These are phyloP conservation scores for Indicator maculatus DNA, from an alignment of 2,113 vertebrate genomes.

Conservation along the genomic window DNA sequence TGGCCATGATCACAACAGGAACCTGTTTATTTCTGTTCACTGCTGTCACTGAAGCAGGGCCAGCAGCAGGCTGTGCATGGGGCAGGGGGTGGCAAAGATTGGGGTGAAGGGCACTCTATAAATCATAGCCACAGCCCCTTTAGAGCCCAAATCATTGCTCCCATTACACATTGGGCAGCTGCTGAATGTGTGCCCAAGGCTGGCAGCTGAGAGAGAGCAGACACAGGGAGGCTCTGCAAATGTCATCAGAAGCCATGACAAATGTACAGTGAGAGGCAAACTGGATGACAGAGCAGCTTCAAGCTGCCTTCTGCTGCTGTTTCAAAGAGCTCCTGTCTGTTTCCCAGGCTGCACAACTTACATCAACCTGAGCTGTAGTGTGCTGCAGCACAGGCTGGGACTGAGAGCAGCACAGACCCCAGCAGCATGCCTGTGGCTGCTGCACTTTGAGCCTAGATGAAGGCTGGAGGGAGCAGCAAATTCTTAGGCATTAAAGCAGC, in stretches of 20 bases:
- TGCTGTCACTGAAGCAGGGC: background rate
- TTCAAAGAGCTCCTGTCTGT: background rate
- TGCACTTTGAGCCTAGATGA: background rate
- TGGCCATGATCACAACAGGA: background rate
- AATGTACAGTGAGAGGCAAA: background rate
- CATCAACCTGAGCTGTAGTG: background rate
- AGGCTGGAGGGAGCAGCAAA: background rate
- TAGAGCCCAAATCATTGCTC: no score
- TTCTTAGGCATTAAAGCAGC: background rate
- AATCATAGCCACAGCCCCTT: background rate
- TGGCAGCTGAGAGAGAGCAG: no score
- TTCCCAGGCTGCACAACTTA: no score
- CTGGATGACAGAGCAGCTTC: background rate
- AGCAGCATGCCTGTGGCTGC: background rate
- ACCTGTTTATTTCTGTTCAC: background rate
- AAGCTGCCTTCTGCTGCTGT: background rate
- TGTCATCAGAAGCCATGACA: no score
- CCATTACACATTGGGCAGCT: background rate
- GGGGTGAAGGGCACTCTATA: background rate
- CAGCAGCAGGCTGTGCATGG: background rate
- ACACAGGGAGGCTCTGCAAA: no score
- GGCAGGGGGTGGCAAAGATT: background rate
- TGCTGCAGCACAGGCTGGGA: background rate
- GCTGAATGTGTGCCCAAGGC: no score
- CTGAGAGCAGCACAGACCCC: background rate